phyloP scores from a whole-genome alignment of 1,140 invertebrate genomes.

The Panonychus citri region DNA sequence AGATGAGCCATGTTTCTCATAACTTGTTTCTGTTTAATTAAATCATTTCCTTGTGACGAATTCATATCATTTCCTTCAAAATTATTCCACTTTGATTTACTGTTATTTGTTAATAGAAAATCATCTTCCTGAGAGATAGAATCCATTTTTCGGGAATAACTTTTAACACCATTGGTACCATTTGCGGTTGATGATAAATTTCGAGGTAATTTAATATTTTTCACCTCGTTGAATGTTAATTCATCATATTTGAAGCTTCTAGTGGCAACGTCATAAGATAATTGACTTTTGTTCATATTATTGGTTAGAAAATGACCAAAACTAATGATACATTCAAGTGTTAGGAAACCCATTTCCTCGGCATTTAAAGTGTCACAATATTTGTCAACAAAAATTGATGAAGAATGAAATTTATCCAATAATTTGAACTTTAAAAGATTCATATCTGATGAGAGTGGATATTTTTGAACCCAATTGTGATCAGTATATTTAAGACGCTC shows the following conservation, averaged over 20 bases:
- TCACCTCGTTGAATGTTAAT: too few relatives aligned
- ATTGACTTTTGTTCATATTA: neutral
- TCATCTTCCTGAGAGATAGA: constrained; percentile 7
- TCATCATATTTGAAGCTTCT: too few relatives aligned
- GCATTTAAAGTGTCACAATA: neutral
- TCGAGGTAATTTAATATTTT: too few relatives aligned
- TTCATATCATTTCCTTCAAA: neutral
- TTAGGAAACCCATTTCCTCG: neutral
- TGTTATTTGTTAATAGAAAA: neutral
- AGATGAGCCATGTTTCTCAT: constrained; percentile 49
- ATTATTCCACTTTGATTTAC: constrained; percentile 5
- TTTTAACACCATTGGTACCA: too few relatives aligned
- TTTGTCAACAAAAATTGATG: neutral
- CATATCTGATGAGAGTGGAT: neutral
- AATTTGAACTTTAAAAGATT: neutral
- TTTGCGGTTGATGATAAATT: too few relatives aligned
- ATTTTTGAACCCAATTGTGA: neutral
- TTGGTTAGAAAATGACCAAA: neutral
- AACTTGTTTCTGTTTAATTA: constrained; percentile 23
- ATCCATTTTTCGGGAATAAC: constrained; percentile 5
- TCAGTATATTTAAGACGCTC: neutral
- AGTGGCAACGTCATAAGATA: too few relatives aligned
- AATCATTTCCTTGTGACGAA: neutral
- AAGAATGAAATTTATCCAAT: neutral
- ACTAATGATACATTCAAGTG: neutral